Conservation (phyloP, 1,140 invertebrate species). For the Saxidomus purpurata region DNA sequence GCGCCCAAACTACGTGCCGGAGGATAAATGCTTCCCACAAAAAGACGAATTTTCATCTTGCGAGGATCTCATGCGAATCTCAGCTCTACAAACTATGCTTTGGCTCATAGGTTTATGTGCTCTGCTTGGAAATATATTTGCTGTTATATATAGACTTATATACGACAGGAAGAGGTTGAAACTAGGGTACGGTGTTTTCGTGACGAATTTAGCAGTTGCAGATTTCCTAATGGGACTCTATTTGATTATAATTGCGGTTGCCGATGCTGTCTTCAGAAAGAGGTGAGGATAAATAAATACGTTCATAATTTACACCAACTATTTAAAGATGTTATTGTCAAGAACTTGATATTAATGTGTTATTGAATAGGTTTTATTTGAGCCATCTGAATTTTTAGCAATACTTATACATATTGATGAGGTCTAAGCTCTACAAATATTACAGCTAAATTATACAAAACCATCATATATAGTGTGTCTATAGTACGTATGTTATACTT, state of each 20-base stretch:
- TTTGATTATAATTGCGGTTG: constrained; percentile 78
- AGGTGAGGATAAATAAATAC: constrained; percentile 61
- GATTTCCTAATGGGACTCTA: constrained; percentile 84
- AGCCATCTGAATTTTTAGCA: no score
- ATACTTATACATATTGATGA: no score
- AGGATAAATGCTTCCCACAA: constrained; percentile 70
- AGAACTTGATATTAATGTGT: no score
- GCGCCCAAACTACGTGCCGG: constrained; percentile 13
- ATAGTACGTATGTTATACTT: no score
- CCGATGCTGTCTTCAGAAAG: constrained; percentile 75
- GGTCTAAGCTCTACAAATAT: no score
- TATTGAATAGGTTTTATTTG: no score
- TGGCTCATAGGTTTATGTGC: constrained; percentile 73
- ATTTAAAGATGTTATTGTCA: no score
- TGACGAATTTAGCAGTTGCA: constrained; percentile 78
- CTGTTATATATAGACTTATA: constrained; percentile 72
- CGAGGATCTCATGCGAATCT: not conserved
- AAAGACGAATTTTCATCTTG: constrained; percentile 73
- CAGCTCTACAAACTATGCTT: constrained; percentile 63
- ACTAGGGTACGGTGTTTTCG: constrained; percentile 74
- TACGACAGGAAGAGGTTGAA: constrained; percentile 62
- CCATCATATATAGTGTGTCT: no score
- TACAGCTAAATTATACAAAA: no score
- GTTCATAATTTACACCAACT: no score
- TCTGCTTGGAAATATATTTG: constrained; percentile 56